Evolutionary conservation across 2,888 invertebrate genomes (phyloP).

Genomic region (Chromoteleia sp.): DNA sequence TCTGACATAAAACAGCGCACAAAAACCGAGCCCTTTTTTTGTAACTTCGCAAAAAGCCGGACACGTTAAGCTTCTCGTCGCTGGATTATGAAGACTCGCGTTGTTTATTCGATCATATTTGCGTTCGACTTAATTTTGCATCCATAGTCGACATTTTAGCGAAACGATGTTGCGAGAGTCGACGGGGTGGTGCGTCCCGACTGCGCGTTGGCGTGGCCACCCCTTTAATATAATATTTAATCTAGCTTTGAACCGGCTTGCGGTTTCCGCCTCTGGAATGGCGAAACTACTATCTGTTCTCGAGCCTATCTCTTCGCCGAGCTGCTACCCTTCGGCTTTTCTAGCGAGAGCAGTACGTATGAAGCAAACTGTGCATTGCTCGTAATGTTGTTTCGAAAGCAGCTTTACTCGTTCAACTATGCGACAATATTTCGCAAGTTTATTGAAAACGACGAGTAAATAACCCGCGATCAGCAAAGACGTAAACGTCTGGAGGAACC

Average conservation of each 20-base stretch:
- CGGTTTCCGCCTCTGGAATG: conserved; percentile 83
- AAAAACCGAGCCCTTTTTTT: background rate
- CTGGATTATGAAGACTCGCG: background rate
- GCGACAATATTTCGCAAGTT: conserved; percentile 68
- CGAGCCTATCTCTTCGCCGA: conserved; percentile 75
- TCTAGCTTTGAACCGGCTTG: conserved; percentile 85
- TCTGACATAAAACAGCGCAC: no score
- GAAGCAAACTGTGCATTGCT: conserved; percentile 64
- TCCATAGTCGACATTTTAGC: conserved; percentile 61
- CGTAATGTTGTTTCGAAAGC: conserved; percentile 62
- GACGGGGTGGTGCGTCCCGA: conserved; percentile 72
- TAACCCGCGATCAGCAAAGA: conserved; percentile 54
- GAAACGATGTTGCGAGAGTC: conserved; percentile 48
- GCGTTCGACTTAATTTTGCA: conserved; percentile 55
- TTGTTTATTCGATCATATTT: conserved; percentile 56
- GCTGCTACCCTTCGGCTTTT: conserved; percentile 71
- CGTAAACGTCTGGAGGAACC: conserved; percentile 21
- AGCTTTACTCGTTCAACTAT: conserved; percentile 70
- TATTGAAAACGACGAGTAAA: conserved; percentile 67
- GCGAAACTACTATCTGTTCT: conserved; percentile 76
- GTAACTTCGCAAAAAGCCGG: background rate
- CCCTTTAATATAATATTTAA: conserved; percentile 85
- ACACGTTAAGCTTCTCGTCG: background rate
- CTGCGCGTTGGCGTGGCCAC: conserved; percentile 81
- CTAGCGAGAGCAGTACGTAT: conserved; percentile 56